These are phyloP conservation scores for Holothuria scabra DNA, from an alignment of 53 echinoderm and acorn worm species.

Conservation along the genomic window DNA sequence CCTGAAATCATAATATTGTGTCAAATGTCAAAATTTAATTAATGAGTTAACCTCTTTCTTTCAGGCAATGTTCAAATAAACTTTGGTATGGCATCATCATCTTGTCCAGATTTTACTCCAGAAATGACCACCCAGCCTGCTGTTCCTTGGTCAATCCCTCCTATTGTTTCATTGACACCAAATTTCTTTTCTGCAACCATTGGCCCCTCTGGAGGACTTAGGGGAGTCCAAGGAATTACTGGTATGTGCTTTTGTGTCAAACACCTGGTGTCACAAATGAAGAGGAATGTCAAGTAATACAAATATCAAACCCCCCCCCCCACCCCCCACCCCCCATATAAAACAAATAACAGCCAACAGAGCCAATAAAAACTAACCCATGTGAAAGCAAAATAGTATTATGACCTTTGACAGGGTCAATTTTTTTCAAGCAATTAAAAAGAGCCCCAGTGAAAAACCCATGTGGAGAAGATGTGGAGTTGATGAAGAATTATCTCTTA, in stretches of 20 bases:
- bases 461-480: too few relatives aligned
- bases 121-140: neutral
- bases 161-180: neutral
- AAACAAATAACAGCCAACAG: too few relatives aligned
- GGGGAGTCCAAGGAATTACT: slow-evolving; percentile 49
- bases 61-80: slow-evolving; percentile 35
- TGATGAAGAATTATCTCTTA: too few relatives aligned
- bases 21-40: neutral
- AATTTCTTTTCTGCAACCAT: slow-evolving; percentile 14
- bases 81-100: slow-evolving; percentile 23
- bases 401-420: too few relatives aligned
- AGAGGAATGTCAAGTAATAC: too few relatives aligned
- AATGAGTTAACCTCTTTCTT: neutral
- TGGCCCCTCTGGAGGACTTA: slow-evolving; percentile 49
- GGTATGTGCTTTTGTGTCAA: slow-evolving; percentile 7
- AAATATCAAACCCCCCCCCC: too few relatives aligned
- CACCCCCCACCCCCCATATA: too few relatives aligned
- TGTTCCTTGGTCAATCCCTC: slow-evolving; percentile 27
- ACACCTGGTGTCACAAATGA: neutral
- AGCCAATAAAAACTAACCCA: too few relatives aligned
- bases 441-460: too few relatives aligned
- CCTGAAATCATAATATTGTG: too few relatives aligned
- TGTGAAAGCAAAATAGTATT: too few relatives aligned
- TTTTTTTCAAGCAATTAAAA: too few relatives aligned
- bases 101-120: slow-evolving; percentile 41